These are phyloP conservation scores for Protobothrops mucrosquamatus DNA, from an alignment of 2,113 vertebrate species.

Conservation along the genomic window DNA sequence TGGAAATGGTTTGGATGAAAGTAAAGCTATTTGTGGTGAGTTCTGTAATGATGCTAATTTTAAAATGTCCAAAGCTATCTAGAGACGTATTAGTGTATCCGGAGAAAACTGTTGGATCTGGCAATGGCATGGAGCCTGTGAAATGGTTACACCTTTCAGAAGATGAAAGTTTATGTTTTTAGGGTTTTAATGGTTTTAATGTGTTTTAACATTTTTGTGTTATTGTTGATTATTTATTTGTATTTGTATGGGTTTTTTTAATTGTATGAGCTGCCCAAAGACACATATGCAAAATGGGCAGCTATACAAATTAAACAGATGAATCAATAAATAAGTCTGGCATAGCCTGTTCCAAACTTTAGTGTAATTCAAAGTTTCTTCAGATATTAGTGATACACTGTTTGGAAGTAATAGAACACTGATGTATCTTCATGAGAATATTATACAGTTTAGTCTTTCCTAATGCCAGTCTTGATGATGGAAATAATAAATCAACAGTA, in stretches of 20 bases:
- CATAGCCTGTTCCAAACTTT: not conserved
- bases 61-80: not conserved
- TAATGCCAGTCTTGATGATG: not conserved
- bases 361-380: not conserved
- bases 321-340: not conserved
- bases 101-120: not conserved
- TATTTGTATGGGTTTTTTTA: not conserved
- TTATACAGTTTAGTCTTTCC: not conserved
- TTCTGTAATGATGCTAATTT: not conserved
- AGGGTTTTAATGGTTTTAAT: not conserved
- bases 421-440: not conserved
- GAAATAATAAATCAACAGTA: not conserved
- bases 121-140: not conserved
- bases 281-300: not conserved
- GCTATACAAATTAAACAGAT: not conserved
- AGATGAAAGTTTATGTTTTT: not conserved
- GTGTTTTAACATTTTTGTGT: too few relatives aligned
- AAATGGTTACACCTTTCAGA: not conserved
- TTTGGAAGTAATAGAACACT: not conserved
- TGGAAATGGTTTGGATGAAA: slow-evolving; percentile 90
- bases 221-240: not conserved
- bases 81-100: not conserved
- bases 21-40: slow-evolving; percentile 86
- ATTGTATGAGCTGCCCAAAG: not conserved
- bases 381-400: not conserved